These are phyloP conservation scores for Pandemis cinnamomeana DNA, from an alignment of 2,888 invertebrate genomes.

Conservation along the genomic window DNA sequence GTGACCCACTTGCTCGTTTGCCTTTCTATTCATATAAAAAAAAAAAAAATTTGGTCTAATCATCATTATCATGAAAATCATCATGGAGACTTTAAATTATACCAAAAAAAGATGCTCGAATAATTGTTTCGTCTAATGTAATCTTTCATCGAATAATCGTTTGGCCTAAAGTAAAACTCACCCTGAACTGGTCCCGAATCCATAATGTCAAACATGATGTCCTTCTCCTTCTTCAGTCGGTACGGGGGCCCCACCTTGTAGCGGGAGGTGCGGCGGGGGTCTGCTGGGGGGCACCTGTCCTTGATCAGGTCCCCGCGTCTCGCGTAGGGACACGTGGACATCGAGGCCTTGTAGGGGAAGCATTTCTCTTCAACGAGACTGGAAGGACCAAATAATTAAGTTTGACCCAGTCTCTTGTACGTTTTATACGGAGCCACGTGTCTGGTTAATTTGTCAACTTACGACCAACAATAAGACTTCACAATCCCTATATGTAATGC, in stretches of 20 bases:
- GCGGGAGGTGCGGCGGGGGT: conserved; percentile 83
- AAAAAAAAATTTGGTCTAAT: too few relatives aligned
- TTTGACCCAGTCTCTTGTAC: too few relatives aligned
- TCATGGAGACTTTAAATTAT: too few relatives aligned
- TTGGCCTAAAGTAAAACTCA: conserved; percentile 56
- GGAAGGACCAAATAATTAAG: conserved; percentile 42
- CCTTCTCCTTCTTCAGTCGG: conserved; percentile 89
- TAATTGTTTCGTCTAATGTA: too few relatives aligned
- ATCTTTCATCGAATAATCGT: neutral
- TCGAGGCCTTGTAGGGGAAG: conserved; percentile 90
- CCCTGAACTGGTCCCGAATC: conserved; percentile 97
- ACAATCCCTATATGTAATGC: too few relatives aligned
- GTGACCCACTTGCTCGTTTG: too few relatives aligned
- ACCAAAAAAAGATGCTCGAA: too few relatives aligned
- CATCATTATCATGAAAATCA: too few relatives aligned
- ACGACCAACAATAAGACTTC: too few relatives aligned
- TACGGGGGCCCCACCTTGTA: conserved; percentile 92
- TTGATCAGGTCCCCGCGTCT: conserved; percentile 67
- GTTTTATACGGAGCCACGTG: too few relatives aligned
- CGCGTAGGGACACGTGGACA: conserved; percentile 86
- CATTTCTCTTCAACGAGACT: conserved; percentile 94
- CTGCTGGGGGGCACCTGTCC: conserved; percentile 84
- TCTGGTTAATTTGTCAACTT: neutral
- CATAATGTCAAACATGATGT: conserved; percentile 96
- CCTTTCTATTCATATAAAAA: too few relatives aligned